phyloP scores from a whole-genome alignment of 2,888 invertebrate genomes.

The Germaria angustata region DNA sequence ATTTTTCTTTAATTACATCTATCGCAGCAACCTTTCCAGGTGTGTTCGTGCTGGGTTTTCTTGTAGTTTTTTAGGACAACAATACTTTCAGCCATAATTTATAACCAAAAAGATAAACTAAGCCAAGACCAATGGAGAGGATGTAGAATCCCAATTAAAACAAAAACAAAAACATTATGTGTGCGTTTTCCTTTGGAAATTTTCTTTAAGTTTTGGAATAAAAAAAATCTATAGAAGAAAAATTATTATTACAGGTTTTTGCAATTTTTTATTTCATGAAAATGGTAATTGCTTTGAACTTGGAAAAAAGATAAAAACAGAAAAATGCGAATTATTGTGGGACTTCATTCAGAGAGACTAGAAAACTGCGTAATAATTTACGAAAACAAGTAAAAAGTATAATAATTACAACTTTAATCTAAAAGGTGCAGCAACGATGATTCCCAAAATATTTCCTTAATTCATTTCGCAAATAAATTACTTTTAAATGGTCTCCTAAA shows the following conservation, averaged over 20 bases:
- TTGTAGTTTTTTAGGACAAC: neutral
- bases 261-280: too few species aligned
- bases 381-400: neutral
- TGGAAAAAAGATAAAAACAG: neutral
- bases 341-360: neutral
- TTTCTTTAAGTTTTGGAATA: neutral
- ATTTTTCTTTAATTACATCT: constrained; percentile 28
- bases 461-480: too few species aligned
- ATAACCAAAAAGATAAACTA: constrained; percentile 13
- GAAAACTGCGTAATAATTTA: too few species aligned
- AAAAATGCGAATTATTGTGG: neutral
- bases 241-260: too few species aligned
- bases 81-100: constrained; percentile 4
- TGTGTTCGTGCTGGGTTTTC: neutral
- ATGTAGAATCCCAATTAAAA: neutral
- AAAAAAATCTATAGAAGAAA: neutral
- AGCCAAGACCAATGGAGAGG: neutral
- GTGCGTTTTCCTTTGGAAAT: constrained; percentile 17
- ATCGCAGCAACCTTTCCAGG: neutral
- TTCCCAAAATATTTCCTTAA: too few species aligned
- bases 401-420: neutral
- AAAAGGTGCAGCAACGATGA: too few species aligned
- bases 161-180: constrained; percentile 16
- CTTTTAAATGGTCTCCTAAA: too few species aligned
- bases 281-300: neutral